Conservation (phyloP, 2,888 invertebrate species). For the Leptinotarsa haldemani region DNA sequence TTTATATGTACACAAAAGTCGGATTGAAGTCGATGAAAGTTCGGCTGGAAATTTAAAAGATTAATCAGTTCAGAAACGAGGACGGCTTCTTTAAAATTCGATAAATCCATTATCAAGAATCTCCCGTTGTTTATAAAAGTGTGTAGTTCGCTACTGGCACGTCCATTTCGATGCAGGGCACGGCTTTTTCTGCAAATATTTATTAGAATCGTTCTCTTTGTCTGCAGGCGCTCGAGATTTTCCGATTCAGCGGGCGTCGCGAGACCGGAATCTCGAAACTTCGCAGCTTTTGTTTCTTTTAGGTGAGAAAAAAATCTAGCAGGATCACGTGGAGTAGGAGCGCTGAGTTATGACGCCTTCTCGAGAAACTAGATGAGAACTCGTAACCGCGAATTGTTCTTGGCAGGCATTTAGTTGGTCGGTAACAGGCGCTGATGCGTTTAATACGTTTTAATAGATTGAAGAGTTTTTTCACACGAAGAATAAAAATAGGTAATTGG, state of each 20-base stretch:
- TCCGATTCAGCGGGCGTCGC: conserved; percentile 52
- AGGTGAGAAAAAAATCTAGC: conserved; percentile 12
- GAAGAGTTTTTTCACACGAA: conserved; percentile 8
- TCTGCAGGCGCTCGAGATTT: conserved; percentile 53
- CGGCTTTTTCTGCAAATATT: conserved; percentile 52
- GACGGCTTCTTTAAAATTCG: conserved; percentile 45
- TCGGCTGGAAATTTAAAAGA: conserved; percentile 26
- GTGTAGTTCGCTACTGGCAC: conserved; percentile 40
- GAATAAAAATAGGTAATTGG: not conserved
- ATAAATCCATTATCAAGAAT: conserved; percentile 49
- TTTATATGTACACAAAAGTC: conserved; percentile 14
- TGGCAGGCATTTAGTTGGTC: conserved; percentile 3
- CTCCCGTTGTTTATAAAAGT: conserved; percentile 48
- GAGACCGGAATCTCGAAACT: conserved; percentile 49
- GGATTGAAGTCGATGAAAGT: conserved; percentile 21
- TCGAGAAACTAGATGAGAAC: conserved; percentile 9
- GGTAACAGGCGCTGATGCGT: conserved; percentile 11
- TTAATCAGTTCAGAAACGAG: conserved; percentile 33
- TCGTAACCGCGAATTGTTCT: conserved; percentile 15
- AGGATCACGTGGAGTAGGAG: conserved; percentile 17
- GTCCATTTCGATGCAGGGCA: conserved; percentile 50
- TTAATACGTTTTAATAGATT: conserved; percentile 12
- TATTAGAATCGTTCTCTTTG: conserved; percentile 54
- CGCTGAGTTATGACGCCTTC: conserved; percentile 12
- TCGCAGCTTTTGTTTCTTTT: conserved; percentile 46